Evolutionary conservation across 2,888 invertebrate species (phyloP), one percentile per base, ranked within the genome.

Genomic region (Lathronympha strigana): DNA sequence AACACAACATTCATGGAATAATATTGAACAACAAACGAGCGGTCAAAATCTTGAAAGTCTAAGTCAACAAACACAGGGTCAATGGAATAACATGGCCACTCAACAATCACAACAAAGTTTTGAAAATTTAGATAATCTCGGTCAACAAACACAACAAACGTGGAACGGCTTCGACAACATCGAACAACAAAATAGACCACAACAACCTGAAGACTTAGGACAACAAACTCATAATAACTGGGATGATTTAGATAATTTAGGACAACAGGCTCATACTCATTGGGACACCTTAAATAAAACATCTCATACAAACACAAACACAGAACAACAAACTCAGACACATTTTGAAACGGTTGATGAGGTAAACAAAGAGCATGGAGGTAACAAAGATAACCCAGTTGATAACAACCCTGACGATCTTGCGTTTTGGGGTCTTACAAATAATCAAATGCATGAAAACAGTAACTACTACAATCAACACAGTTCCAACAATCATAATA

Each of bases 61-160:
- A 11, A 58, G 49, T 23, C 70, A 72, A 57, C 68, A 72, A 70
- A 47, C 51, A 38, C 70, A 71, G 68, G 63, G 70, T 68, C 71
- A 70, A 63, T 69, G 62, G 66, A 25, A 54, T 23, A 38, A 31
- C 17, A 31, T 33, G 5, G 51, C 31, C 15, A 43, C 28, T 13
- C 40, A 55, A 23, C 33, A 47, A 36, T 36, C 47, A 31, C 47
- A 58, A 36, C 47, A 58, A 13, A 47, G 21, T 21, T 72, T 69
- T n/a, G 49, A 8, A 38, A 28, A 61, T 38, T 38, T 50, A 40
- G 50, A 61, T 47, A 50, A 61, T 36, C 36, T 67, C 17, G 58
- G 61, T 21, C 71, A 73, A 62, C 68, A 72, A 69, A 49, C 51
- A 36, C 70, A 72, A 69, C 66, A 69, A 71, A 72, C 69, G 68